Conservation (phyloP, 2,797 vertebrate species). For the Ispidina lecontei region DNA sequence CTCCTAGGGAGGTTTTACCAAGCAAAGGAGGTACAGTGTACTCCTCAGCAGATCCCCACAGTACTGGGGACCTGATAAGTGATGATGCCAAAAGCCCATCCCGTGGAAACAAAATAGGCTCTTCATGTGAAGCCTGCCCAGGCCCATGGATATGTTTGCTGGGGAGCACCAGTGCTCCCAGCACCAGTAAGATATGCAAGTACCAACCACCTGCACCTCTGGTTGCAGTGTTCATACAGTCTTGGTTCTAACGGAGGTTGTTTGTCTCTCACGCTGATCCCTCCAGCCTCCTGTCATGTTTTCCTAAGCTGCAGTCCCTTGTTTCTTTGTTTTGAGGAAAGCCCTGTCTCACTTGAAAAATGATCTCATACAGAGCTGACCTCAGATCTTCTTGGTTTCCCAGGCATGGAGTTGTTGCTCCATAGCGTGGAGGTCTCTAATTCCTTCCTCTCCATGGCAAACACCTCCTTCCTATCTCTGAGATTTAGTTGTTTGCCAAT, state of each 20-base stretch:
- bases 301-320: not conserved
- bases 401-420: not conserved
- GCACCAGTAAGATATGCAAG: not conserved
- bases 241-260: not conserved
- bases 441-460: not conserved
- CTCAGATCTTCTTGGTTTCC: not conserved
- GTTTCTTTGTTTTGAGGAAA: conserved; percentile 19
- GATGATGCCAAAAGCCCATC: not conserved
- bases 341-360: not conserved
- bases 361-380: not conserved
- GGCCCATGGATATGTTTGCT: fast-evolving
- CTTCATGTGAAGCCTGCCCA: not conserved
- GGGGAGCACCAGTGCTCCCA: not conserved
- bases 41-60: not conserved
- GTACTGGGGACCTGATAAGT: not conserved
- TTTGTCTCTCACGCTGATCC: not conserved
- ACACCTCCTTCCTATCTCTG: not conserved
- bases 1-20: not conserved
- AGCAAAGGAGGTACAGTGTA: not conserved
- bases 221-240: not conserved
- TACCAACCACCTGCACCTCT: not conserved
- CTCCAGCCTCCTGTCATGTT: not conserved
- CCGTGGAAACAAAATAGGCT: not conserved
- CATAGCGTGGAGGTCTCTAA: not conserved
- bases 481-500: not conserved